phyloP scores from a whole-genome alignment of 2,888 invertebrate species.

The Flabesymbios commensalis region DNA sequence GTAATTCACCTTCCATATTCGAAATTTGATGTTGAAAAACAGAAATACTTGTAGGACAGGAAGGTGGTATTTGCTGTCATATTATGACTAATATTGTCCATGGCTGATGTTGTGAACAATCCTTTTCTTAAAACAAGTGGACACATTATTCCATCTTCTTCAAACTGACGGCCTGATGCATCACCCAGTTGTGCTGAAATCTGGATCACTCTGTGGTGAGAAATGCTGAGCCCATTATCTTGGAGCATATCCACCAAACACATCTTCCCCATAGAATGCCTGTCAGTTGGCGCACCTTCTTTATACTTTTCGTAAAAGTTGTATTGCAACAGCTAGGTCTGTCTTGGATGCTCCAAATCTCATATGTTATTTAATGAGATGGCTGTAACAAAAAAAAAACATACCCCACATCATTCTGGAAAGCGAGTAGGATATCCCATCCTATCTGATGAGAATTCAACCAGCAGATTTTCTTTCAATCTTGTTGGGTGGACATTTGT shows the following conservation, averaged over 20 bases:
- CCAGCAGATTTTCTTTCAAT: slow-evolving; percentile 22
- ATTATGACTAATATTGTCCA: slow-evolving; percentile 39
- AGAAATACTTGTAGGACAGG: slow-evolving; percentile 34
- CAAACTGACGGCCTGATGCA: slow-evolving; percentile 17
- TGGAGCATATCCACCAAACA: slow-evolving; percentile 24
- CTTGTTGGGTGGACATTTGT: slow-evolving; percentile 17
- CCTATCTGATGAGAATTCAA: slow-evolving; percentile 26
- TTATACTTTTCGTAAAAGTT: slow-evolving; percentile 19
- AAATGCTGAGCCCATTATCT: slow-evolving; percentile 34
- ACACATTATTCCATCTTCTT: slow-evolving; percentile 20
- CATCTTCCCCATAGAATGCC: slow-evolving; percentile 26
- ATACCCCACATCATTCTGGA: slow-evolving; percentile 34
- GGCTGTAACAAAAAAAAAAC: slow-evolving; percentile 12
- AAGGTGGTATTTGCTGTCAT: slow-evolving; percentile 28
- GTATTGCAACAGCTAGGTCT: slow-evolving; percentile 19
- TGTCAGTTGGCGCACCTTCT: slow-evolving; percentile 6
- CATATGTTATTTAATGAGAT: slow-evolving; percentile 24
- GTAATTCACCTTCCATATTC: slow-evolving; percentile 15
- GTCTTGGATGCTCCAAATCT: slow-evolving; percentile 16
- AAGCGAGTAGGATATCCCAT: slow-evolving; percentile 30
- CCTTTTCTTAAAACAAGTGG: slow-evolving; percentile 21
- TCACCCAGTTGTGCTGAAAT: slow-evolving; percentile 33
- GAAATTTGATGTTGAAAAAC: slow-evolving; percentile 29
- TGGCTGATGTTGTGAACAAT: slow-evolving; percentile 35
- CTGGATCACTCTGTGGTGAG: slow-evolving; percentile 37